Base-by-base conservation (phyloP, 53 echinoderm and acorn worm genomes). In the Hippasteria phrygiana region DNA sequence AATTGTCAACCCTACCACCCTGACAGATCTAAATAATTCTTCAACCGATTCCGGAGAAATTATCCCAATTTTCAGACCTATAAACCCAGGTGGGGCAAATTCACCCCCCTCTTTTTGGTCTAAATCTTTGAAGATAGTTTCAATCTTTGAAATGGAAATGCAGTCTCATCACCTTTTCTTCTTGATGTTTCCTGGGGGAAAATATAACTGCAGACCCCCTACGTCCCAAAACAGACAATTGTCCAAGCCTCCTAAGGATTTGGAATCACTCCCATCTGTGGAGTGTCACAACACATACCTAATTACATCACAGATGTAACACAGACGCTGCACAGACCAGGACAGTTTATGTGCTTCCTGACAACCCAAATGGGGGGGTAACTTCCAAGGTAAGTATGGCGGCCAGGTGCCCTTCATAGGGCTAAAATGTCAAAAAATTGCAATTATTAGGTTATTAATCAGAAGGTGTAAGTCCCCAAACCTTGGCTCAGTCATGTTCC, bases 371-470 rank as follows among this genome's bases (percentile, higher is more conserved):
- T 35, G 78, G 38, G 37, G 78, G 29, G 37, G 17, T 31, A 18
- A 6, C 59, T 37, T 78, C 78, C 78, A 78, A 78, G 78, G 78
- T 39, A 55, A 59, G 42, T n/a, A 26, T 59, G 78, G 78, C 59
- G 78, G 56, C 78, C 62, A 55, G 14, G 40, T 78, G 59, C 78
- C 78, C 78, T 78, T 78, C 78, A 59, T 18, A 59, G 55, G 59
- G 10, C 11, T 40, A 12, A 56, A 59, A 62, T 78, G 78, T 78
- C 78, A 78, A 56, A 78, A 78, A n/a, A 78, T 78, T 78, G 78
- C 78, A 78, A 78, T 78, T 78, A 78, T 78, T 78, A 78, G 78
- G 56, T 53, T 78, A 78, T 78, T 78, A 78, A 78, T 78, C 59
- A 53, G 56, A 55, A 41, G 14, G 38, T 31, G 12, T 17, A 78